Conservation (phyloP, 2,113 vertebrate species). For the zebrafish (Danio rerio) region GRCz12tu NC_133185.1:31517001-31517500, state of each 20-base stretch:
- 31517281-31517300: slow-evolving; percentile 76
- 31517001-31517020: slow-evolving; percentile 59
- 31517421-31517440: no score
- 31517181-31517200: slow-evolving; percentile 71
- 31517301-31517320: slow-evolving; percentile 74
- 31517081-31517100: slow-evolving; percentile 68
- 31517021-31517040: slow-evolving; percentile 51
- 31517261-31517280: slow-evolving; percentile 68
- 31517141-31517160: slow-evolving; percentile 72
- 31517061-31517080: slow-evolving; percentile 62
- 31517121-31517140: slow-evolving; percentile 66
- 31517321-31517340: slow-evolving; percentile 78
- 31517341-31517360: slow-evolving; percentile 85
- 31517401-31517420: no score
- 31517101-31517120: slow-evolving; percentile 60
- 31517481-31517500: no score
- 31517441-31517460: no score
- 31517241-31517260: slow-evolving; percentile 73
- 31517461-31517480: no score
- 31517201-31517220: slow-evolving; percentile 73
- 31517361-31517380: slow-evolving; percentile 64
- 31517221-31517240: slow-evolving; percentile 74
- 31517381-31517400: neutral
- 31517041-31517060: slow-evolving; percentile 49
- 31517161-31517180: slow-evolving; percentile 71